Evolutionary conservation across 2,888 invertebrate genomes (phyloP).

Genomic region (Hypselothyrea guttata): DNA sequence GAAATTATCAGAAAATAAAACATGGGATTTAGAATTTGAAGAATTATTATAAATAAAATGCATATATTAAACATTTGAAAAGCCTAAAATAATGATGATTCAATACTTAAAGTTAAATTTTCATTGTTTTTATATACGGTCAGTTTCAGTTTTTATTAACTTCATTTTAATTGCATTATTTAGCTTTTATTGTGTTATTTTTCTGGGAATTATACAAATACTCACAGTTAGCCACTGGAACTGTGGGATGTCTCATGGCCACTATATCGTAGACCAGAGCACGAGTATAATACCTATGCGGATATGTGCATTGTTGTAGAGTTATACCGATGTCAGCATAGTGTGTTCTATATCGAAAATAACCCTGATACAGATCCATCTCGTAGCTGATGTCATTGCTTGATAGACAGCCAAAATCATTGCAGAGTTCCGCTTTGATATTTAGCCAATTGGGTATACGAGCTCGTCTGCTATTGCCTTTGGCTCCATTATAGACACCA

Average conservation of each 20-base stretch:
- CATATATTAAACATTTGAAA: no score
- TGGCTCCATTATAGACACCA: constrained; percentile 84
- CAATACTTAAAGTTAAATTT: no score
- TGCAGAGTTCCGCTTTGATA: constrained; percentile 71
- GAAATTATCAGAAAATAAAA: no score
- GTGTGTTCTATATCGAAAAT: constrained; percentile 39
- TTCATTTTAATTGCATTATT: no score
- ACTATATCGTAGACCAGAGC: constrained; percentile 81
- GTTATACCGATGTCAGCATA: constrained; percentile 37
- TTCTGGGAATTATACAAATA: background rate
- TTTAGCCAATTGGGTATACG: constrained; percentile 86
- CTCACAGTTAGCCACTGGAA: constrained; percentile 27
- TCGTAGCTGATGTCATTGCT: constrained; percentile 45
- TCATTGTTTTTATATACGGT: no score
- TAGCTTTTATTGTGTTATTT: no score
- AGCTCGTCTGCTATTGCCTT: constrained; percentile 84
- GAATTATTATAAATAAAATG: no score
- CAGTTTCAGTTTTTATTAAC: no score
- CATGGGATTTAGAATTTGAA: no score
- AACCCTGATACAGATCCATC: constrained; percentile 59
- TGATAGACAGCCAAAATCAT: constrained; percentile 44
- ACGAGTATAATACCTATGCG: constrained; percentile 82
- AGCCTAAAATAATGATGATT: no score
- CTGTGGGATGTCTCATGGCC: constrained; percentile 28
- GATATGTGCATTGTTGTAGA: constrained; percentile 75